Evolutionary conservation across 2,797 vertebrate species (phyloP), one percentile per base, ranked within the genome.

Genomic region (Momotus momota): DNA sequence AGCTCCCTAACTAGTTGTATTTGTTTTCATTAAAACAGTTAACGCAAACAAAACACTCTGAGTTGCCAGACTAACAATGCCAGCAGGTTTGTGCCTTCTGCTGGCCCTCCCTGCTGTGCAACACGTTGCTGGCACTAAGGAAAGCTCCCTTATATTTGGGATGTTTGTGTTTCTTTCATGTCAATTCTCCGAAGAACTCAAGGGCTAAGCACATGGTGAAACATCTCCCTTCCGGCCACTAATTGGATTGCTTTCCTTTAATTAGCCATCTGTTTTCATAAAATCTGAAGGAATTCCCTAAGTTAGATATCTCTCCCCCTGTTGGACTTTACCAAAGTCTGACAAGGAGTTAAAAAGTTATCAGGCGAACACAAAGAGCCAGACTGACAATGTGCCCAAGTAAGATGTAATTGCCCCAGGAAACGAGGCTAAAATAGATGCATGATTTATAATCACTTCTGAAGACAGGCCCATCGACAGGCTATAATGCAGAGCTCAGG

Each of bases 221-320:
- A 55, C 25, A 74, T 78, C 83, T 96, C 70, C 91, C 57, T 94
- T 31, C 55, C 0, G 2, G 83, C 58, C 61, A 45, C 57, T 92
- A 74, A 83, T 21, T 94, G 78, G 43, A 17, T 52, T 78, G 57
- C 49, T 92, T 90, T 83, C 69, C 55, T 86, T 83, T 86, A 88
- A 81, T 92, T 90, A 93, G 77, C 77, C 86, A 86, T 78, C 91
- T 92, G 83, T 40, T 92, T 81, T 27, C 29, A 60, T 74, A 45
- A 70, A 71, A 65, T 54, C 70, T 85, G 40, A 26, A 71, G 83
- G 69, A 88, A 92, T 90, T 83, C 52, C 51, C 1, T 43, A 55
- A 81, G 54, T 5, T 35, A 14, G 41, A 35, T 73, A 58, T 54
- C 66, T 49, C 48, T 69, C 8, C 27, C 58, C 40, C n/a, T 79